phyloP scores from a whole-genome alignment of 2,113 vertebrate species.

The Notarius quadriscutis region DNA sequence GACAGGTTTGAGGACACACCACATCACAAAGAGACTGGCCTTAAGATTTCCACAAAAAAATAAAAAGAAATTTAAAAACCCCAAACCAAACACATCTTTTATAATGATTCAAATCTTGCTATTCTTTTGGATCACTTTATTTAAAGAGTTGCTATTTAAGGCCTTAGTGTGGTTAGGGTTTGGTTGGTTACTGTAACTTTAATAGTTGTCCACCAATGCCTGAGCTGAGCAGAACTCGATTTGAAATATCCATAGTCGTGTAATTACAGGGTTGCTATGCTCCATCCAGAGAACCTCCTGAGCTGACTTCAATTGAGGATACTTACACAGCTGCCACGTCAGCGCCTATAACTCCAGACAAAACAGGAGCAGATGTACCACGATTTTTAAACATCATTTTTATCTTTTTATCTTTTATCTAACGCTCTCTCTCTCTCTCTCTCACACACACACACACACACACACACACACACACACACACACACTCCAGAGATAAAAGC shows the following conservation, averaged over 20 bases:
- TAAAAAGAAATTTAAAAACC: too few species aligned
- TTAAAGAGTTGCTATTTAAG: not conserved
- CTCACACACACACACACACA: not conserved
- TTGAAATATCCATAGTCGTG: conserved; percentile 4
- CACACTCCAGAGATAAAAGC: not conserved
- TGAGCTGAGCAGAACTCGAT: conserved; percentile 1
- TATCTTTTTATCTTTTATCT: not conserved
- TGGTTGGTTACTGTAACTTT: not conserved
- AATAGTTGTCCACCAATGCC: not conserved
- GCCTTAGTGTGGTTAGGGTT: too few species aligned
- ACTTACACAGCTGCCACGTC: conserved; percentile 63
- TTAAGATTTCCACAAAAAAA: not conserved
- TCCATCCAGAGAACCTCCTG: conserved; percentile 29
- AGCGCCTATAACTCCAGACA: conserved; percentile 46
- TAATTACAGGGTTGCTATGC: conserved; percentile 46
- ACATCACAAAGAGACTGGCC: not conserved
- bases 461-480: not conserved
- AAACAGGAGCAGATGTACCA: not conserved
- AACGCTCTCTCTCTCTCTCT: not conserved
- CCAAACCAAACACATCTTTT: not conserved
- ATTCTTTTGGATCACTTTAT: not conserved
- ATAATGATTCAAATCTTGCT: not conserved
- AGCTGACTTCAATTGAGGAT: conserved; percentile 23
- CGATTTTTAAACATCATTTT: not conserved
- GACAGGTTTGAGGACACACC: not conserved